A percentile compares a stretch with the other conserved stretches of the same genome.
Conservation (phyloP, 2,888 invertebrate genomes). For the Zele albiditarsus region DNA sequence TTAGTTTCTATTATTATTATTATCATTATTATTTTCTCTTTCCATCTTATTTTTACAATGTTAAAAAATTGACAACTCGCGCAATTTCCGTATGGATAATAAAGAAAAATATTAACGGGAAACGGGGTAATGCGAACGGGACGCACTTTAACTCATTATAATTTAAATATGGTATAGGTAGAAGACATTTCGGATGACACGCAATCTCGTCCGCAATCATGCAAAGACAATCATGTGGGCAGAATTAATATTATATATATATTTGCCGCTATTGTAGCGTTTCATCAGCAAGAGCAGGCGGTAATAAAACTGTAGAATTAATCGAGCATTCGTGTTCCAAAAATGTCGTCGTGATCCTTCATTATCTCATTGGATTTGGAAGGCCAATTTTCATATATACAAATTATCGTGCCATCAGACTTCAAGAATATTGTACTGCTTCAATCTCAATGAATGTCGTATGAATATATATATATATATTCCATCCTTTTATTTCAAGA, state of each 20-base stretch:
- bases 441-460: conserved; percentile 20
- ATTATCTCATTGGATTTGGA: conserved; percentile 13
- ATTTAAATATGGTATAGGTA: conserved; percentile 56
- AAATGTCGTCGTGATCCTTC: conserved; percentile 30
- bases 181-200: conserved; percentile 48
- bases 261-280: background rate
- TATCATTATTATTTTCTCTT: conserved; percentile 32
- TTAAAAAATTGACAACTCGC: background rate
- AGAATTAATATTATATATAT: background rate
- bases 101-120: background rate
- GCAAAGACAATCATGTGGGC: conserved; percentile 8
- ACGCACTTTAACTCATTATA: conserved; percentile 52
- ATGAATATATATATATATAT: background rate
- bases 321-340: conserved; percentile 18
- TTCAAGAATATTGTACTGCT: background rate
- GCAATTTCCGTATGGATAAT: conserved; percentile 38
- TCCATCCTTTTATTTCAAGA: background rate
- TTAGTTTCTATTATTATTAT: conserved; percentile 31
- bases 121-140: conserved; percentile 33
- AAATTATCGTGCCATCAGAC: conserved; percentile 35
- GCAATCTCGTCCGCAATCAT: conserved; percentile 51
- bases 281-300: background rate
- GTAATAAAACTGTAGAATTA: conserved; percentile 24
- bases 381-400: conserved; percentile 9
- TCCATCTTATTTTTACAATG: no score